Base-by-base conservation (phyloP, 2,888 invertebrate species). In the Scaeva pyrastri region DNA sequence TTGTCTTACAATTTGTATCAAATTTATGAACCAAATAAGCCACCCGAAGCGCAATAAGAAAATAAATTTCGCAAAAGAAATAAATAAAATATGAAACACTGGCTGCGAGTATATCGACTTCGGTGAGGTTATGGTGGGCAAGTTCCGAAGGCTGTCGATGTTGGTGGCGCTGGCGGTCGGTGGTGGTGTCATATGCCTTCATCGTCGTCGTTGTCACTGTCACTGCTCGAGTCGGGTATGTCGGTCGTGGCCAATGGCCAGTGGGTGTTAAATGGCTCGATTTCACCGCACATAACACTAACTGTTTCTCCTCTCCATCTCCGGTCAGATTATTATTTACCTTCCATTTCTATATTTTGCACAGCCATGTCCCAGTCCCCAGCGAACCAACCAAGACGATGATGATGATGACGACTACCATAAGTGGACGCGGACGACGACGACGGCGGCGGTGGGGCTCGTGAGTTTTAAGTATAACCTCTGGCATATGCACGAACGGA, bases 191-290 rank as follows among this genome's bases (percentile, higher is more conserved):
- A n/a, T n/a, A n/a, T n/a, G n/a, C n/a, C n/a, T n/a, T n/a, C n/a
- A n/a, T n/a, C 23, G 52, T 48, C 10, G 39, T 12, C 10, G 48
- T 21, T 26, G 66, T 39, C 21, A 41, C 60, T 60, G 60, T 41
- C 58, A 58, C 19, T 12, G 58, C n/a, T n/a, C n/a, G n/a, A n/a
- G n/a, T 31, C 31, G 7, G 4, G 19, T 52, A 5, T 36, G 68
- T 52, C 39, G 50, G 6, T 31, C 31, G 31, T 68, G 52, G 52
- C 52, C 50, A 52, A 52, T 68, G 52, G 21, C 50, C 56, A 52
- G 79, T 79, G 79, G 75, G 71, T 76, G 75, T 75, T 60, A 58
- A 85, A 76, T 56, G 60, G 21, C 72, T 80, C 76, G 60, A 76
- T 80, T 79, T 76, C 71, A 72, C 71, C 48, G 19, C 76, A 58